Base-by-base conservation (phyloP, 1,140 invertebrate species). In the Megalonaias nervosa region DNA sequence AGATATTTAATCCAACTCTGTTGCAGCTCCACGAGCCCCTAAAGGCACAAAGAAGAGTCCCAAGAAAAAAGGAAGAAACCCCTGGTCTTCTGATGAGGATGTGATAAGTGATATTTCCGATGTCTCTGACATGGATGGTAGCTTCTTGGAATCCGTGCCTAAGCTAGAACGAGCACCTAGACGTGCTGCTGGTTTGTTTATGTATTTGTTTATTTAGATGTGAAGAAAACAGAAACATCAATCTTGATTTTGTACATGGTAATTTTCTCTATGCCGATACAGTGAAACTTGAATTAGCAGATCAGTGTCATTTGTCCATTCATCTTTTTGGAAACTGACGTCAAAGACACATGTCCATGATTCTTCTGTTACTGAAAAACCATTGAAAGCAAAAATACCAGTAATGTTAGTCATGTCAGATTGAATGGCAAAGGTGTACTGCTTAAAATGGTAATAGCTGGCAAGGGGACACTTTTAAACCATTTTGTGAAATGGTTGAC, bases 1-100 rank as follows among this genome's bases (percentile, higher is more conserved):
- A 58, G 21, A 48, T 26, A 71, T 66, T 21, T 23, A 73, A 21
- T 15, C 55, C 16, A 38, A 12, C 26, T 74, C 13, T 26, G 17
- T 75, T 23, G 57, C 48, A 67, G 67, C 61, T 21, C 89, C 80
- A 86, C 87, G 75, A 87, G 87, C 80, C 87, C 87, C 12, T 90
- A 89, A 75, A 67, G 87, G 38, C 82, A 67, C 38, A 19, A 73
- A 74, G 64, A 76, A 60, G 61, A 81, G 72, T 55, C 78, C 80
- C 12, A 84, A 82, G 66, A 81, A 81, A 65, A 87, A 85, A 26
- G 71, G 71, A 56, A 84, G 71, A 62, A 90, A 89, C 76, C 86
- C 88, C 12, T 89, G 87, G 87, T 88, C 84, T 23, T 85, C 87
- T 68, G 81, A 69, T 59, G 84, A 86, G 2, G 82, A 78, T 1